Conservation (phyloP, 2,113 vertebrate genomes). For the Sebastes schlegelii region DNA sequence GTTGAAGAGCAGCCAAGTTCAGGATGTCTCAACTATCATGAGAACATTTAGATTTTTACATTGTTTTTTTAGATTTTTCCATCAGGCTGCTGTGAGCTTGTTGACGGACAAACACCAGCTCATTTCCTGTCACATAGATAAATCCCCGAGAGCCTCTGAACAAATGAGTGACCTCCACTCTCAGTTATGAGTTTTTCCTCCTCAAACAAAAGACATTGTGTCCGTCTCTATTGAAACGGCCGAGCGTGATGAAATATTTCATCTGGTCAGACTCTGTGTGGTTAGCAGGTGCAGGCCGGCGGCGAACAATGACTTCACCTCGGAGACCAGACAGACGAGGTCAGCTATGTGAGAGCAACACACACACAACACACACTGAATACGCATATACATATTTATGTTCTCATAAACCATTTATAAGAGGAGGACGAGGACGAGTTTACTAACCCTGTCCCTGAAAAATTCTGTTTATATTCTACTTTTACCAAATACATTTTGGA, state of each 20-base stretch:
- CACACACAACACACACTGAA: conserved; percentile 4
- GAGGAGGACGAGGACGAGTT: too few species aligned
- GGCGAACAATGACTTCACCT: conserved; percentile 61
- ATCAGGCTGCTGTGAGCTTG: not conserved
- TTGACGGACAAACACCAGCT: conserved; percentile 58
- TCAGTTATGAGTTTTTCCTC: conserved; percentile 54
- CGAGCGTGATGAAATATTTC: conserved; percentile 67
- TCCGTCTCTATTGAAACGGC: conserved; percentile 14
- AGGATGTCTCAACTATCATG: too few species aligned
- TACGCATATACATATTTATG: not conserved
- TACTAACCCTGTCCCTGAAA: too few species aligned
- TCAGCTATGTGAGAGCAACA: conserved; percentile 53
- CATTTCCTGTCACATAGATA: conserved; percentile 41
- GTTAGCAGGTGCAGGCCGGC: conserved; percentile 52
- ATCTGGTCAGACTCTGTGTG: conserved; percentile 33
- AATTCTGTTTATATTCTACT: too few species aligned
- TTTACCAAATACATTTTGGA: too few species aligned
- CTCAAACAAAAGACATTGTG: conserved; percentile 64
- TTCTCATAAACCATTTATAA: not conserved
- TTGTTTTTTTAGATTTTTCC: too few species aligned
- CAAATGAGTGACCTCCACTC: conserved; percentile 53
- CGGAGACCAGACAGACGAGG: conserved; percentile 68
- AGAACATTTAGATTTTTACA: too few species aligned
- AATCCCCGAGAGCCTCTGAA: conserved; percentile 37
- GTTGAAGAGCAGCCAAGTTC: too few species aligned